Base-by-base conservation (phyloP, 2,797 vertebrate species). In the Craterocephalus amniculus region DNA sequence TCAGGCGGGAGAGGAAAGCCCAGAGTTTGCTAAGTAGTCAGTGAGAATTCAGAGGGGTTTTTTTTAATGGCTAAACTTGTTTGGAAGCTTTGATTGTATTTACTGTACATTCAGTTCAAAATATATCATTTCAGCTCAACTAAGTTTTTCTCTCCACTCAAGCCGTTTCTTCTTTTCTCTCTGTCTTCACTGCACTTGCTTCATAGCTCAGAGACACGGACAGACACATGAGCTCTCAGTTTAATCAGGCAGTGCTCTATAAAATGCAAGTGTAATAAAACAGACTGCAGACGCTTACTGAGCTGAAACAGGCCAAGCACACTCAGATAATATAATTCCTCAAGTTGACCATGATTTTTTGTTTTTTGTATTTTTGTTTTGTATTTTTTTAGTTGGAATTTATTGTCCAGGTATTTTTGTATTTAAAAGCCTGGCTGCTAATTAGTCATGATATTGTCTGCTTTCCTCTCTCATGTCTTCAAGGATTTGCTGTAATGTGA, bases 321-420 rank as follows among this genome's bases (percentile, higher is more conserved):
- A 18, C 36, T 26, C 20, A 24, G 11, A 51, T 51, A 12, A 11
- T 27, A 18, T 55, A 16, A 26, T 55, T 16, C 52, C 52, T 31
- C 27, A 26, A 55, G 6, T 55, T 24, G 24, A 13, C 24, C 22
- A 14, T 26, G 11, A 26, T 55, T 1, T 18, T 26, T 51, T 22
- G n/a, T n/a, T n/a, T n/a, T n/a, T n/a, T n/a, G n/a, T n/a, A n/a
- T n/a, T n/a, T n/a, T n/a, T n/a, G n/a, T n/a, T n/a, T n/a, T n/a
- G n/a, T n/a, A n/a, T n/a, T n/a, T n/a, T n/a, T n/a, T n/a, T n/a
- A n/a, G n/a, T 11, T 12, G 11, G 48, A 11, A 49, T 24, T 51
- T 10, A 26, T 26, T 51, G 12, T 26, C 29, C 11, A 60, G 48
- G 61, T 35, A n/a, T 63, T 68, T 13, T 60, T 58, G 52, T 74